phyloP scores from a whole-genome alignment of 2,888 invertebrate species.

The Troilus luridus region DNA sequence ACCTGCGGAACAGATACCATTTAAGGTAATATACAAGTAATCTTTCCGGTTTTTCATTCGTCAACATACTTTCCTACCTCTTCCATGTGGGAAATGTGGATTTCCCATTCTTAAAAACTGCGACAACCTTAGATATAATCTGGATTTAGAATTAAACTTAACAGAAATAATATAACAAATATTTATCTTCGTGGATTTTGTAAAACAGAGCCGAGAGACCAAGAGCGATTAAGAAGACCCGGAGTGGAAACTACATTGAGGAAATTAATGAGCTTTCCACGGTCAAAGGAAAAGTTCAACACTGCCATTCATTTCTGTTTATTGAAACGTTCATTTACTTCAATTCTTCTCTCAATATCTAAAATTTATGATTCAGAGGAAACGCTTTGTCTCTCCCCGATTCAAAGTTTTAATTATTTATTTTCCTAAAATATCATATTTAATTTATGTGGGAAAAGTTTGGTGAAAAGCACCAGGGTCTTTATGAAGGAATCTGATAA shows the following conservation, averaged over 20 bases:
- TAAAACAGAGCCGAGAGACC: background rate
- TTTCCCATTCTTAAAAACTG: background rate
- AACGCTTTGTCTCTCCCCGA: background rate
- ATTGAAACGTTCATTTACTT: slow-evolving; percentile 38
- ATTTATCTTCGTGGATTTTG: background rate
- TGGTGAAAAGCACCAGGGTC: background rate
- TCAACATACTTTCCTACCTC: no score
- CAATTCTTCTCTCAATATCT: slow-evolving; percentile 37
- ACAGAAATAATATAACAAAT: slow-evolving; percentile 11
- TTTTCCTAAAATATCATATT: background rate
- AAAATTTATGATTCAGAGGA: slow-evolving; percentile 20
- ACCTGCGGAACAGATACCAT: no score
- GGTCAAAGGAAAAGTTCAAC: slow-evolving; percentile 25
- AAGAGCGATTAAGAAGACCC: background rate
- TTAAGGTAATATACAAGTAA: no score
- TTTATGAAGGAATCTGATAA: background rate
- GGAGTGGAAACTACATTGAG: slow-evolving; percentile 4
- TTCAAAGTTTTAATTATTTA: slow-evolving; percentile 22
- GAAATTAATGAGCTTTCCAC: slow-evolving; percentile 28
- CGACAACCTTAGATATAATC: background rate
- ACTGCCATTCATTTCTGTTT: slow-evolving; percentile 17
- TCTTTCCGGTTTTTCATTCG: no score
- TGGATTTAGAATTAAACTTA: background rate
- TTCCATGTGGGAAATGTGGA: no score
- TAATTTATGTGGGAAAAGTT: slow-evolving; percentile 28